phyloP scores from a whole-genome alignment of 2,888 invertebrate species.

The Lysandra bellargus region DNA sequence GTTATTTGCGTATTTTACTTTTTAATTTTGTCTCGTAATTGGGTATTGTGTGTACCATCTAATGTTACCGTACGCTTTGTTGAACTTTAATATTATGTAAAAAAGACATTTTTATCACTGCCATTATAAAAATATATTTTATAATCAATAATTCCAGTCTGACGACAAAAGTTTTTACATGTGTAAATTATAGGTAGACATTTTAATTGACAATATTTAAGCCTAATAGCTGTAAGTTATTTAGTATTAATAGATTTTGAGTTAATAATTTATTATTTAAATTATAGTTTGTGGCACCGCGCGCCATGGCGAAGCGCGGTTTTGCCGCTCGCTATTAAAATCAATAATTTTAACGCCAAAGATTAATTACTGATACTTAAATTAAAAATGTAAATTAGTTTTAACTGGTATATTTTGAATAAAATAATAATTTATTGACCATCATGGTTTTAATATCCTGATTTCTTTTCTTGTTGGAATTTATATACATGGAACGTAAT shows the following conservation, averaged over 20 bases:
- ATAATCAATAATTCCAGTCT: not conserved
- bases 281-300: not conserved
- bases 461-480: not conserved
- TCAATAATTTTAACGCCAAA: slow-evolving; percentile 42
- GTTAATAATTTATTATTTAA: slow-evolving; percentile 3
- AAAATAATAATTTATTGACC: slow-evolving; percentile 23
- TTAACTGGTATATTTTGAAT: slow-evolving; percentile 9
- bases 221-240: slow-evolving; percentile 6
- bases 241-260: not conserved
- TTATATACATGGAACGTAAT: not conserved
- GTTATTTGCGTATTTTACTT: not conserved
- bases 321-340: slow-evolving; percentile 25
- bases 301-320: not conserved
- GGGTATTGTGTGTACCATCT: not conserved
- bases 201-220: not conserved
- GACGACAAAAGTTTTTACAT: not conserved
- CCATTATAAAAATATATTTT: not conserved
- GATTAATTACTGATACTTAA: slow-evolving; percentile 38
- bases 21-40: not conserved
- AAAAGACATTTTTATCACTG: not conserved
- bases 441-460: slow-evolving; percentile 10
- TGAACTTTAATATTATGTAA: not conserved
- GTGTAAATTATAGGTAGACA: not conserved
- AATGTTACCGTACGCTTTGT: not conserved
- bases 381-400: slow-evolving; percentile 20